Evolutionary conservation across 2,888 invertebrate genomes (phyloP).

Genomic region (Lamproptera curius): DNA sequence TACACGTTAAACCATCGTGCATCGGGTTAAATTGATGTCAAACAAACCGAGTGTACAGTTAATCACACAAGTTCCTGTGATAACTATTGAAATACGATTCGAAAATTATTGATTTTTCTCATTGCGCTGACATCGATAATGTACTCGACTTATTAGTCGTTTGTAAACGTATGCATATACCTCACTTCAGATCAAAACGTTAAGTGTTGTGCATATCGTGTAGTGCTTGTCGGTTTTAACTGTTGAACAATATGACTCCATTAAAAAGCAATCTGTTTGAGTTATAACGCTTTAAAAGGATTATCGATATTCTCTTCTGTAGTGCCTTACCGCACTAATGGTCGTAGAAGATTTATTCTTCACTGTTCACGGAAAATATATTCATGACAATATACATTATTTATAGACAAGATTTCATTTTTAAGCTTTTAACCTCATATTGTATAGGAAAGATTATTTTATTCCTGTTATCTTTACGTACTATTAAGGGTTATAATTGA

Average conservation of each 20-base stretch:
- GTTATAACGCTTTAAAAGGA: slow-evolving; percentile 40
- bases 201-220: slow-evolving; percentile 51
- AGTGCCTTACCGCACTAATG: background rate
- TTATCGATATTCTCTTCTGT: slow-evolving; percentile 44
- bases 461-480: no score
- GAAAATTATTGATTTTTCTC: slow-evolving; percentile 49
- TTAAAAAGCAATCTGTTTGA: slow-evolving; percentile 32
- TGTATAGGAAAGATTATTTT: no score
- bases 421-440: no score
- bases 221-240: slow-evolving; percentile 38
- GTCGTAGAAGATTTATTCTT: no score
- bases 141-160: slow-evolving; percentile 34
- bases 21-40: background rate
- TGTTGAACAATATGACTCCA: slow-evolving; percentile 38
- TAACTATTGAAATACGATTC: slow-evolving; percentile 20
- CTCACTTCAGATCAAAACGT: slow-evolving; percentile 48
- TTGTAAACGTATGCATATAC: slow-evolving; percentile 12
- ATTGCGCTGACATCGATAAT: slow-evolving; percentile 49
- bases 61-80: slow-evolving; percentile 12
- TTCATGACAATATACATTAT: no score
- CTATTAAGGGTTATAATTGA: no score
- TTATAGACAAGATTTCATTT: no score
- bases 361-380: no score
- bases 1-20: slow-evolving; percentile 2
- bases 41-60: slow-evolving; percentile 8